phyloP scores from a whole-genome alignment of 2,888 invertebrate species.

The Leuctra nigra region DNA sequence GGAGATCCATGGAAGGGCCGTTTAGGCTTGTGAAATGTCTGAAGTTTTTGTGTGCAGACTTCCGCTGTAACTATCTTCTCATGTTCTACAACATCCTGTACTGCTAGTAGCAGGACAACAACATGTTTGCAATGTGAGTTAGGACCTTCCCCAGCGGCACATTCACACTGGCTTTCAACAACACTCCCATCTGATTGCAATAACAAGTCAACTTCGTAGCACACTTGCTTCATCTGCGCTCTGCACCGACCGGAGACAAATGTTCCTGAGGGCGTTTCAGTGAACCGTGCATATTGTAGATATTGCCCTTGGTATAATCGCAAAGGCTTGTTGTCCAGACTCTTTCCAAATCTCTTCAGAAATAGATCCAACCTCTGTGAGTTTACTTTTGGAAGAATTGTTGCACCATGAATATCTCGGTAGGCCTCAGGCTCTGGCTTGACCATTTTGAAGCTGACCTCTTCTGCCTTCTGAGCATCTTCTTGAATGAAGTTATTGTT shows the following conservation, averaged over 20 bases:
- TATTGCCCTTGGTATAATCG: neutral
- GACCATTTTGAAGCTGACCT: too few species aligned
- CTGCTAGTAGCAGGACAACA: constrained; percentile 15
- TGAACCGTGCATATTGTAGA: neutral
- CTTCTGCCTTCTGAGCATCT: too few species aligned
- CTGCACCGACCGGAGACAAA: constrained; percentile 18
- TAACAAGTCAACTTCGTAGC: constrained; percentile 18
- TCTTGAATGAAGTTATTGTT: too few species aligned
- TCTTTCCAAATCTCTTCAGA: too few species aligned
- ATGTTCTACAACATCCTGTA: neutral
- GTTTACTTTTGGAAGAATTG: too few species aligned
- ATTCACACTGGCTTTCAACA: constrained; percentile 23
- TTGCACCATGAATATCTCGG: too few species aligned
- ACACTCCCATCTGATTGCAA: constrained; percentile 14
- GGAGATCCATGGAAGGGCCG: constrained; percentile 19
- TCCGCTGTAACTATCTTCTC: neutral
- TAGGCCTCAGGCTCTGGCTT: too few species aligned
- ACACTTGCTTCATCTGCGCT: constrained; percentile 24
- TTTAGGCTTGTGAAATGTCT: constrained; percentile 22
- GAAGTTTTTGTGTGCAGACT: constrained; percentile 20
- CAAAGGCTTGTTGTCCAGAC: too few species aligned
- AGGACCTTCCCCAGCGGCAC: constrained; percentile 21
- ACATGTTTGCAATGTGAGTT: constrained; percentile 25
- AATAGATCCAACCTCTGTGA: too few species aligned
- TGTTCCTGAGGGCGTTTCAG: neutral